These are phyloP conservation scores for Zaprionus capensis DNA, from an alignment of 1,140 invertebrate genomes.

Conservation along the genomic window DNA sequence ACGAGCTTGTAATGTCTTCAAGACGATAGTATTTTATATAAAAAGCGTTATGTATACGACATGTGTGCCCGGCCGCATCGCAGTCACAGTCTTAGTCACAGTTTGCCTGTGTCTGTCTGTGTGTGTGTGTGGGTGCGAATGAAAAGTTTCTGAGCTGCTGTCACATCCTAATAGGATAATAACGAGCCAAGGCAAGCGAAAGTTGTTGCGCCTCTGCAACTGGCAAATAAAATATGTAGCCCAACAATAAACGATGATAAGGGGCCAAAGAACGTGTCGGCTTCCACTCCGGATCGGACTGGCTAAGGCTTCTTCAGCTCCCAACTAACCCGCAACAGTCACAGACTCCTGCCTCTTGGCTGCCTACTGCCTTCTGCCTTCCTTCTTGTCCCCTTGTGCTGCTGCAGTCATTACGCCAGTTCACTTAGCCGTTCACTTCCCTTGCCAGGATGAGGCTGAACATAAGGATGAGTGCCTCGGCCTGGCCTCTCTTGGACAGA, in stretches of 20 bases:
- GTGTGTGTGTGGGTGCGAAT: conserved; percentile 52
- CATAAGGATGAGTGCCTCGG: neutral
- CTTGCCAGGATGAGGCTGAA: conserved; percentile 4
- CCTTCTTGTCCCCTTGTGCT: neutral
- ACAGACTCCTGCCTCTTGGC: neutral
- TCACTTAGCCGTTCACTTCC: conserved; percentile 43
- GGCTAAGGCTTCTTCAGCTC: conserved; percentile 21
- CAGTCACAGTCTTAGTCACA: conserved; percentile 1
- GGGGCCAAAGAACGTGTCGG: conserved; percentile 76
- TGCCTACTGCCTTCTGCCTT: neutral
- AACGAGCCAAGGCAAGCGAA: conserved; percentile 73
- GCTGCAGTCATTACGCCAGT: conserved; percentile 43
- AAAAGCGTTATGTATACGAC: conserved; percentile 78
- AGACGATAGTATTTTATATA: conserved; percentile 78
- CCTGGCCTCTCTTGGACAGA: conserved; percentile 27
- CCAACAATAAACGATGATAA: conserved; percentile 81
- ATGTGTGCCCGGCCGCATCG: conserved; percentile 54
- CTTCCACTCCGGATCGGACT: conserved; percentile 14
- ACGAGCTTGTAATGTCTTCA: conserved; percentile 79
- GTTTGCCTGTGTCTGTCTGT: conserved; percentile 14
- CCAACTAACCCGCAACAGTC: conserved; percentile 15
- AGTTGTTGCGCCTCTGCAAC: conserved; percentile 79
- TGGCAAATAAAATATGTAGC: conserved; percentile 60
- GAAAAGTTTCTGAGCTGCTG: conserved; percentile 75
- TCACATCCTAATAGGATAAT: conserved; percentile 82